These are phyloP conservation scores for Oscarella lobularis DNA, from an alignment of 37 sponge, comb jelly and placozoan genomes.

Conservation along the genomic window DNA sequence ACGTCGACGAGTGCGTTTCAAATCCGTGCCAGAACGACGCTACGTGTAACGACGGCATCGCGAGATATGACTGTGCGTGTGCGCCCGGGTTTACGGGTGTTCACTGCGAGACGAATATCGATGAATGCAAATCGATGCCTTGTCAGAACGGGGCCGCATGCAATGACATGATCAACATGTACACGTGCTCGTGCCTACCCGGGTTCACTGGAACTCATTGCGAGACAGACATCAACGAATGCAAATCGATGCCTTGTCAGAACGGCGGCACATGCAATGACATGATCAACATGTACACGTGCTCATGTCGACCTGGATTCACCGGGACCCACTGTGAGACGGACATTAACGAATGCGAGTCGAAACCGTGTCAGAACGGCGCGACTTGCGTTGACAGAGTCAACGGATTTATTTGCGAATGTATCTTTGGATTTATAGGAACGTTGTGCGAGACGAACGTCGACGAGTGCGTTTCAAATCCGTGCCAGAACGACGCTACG, in stretches of 20 bases:
- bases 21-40: constrained; percentile 18
- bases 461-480: background rate
- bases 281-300: background rate
- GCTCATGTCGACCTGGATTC: background rate
- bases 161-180: background rate
- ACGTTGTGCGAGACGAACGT: background rate
- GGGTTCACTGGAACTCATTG: background rate
- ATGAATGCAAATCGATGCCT: background rate
- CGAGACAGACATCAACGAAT: background rate
- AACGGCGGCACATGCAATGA: background rate
- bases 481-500: background rate
- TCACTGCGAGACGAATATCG: constrained; percentile 19
- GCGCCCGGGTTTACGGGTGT: constrained; percentile 25
- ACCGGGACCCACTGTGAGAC: background rate
- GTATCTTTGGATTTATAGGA: background rate
- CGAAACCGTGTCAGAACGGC: background rate
- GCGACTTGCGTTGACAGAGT: background rate
- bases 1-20: constrained; percentile 7
- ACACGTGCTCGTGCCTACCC: background rate
- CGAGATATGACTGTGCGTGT: background rate
- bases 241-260: background rate
- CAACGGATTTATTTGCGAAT: background rate
- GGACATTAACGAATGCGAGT: background rate
- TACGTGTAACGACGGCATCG: background rate
- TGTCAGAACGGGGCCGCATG: constrained; percentile 9